Evolutionary conservation across 2,888 invertebrate species (phyloP), one percentile per base, ranked within the genome.

Genomic region (Odontocerum albicorne): DNA sequence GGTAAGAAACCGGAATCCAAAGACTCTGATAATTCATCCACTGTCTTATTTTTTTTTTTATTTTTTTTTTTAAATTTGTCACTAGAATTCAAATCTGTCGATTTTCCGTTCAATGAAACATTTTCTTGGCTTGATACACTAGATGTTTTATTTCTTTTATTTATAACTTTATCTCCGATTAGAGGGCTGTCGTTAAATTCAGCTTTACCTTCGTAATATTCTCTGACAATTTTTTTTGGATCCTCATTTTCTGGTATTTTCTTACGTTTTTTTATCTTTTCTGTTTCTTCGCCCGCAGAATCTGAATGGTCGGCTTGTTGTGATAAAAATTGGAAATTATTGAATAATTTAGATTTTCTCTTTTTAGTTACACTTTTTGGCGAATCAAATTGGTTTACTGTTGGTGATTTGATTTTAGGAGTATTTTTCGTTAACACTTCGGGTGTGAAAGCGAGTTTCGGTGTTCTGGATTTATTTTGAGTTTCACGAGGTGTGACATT

Each of bases 401-500:
- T 12, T 8, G 22, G 13, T 6, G 33, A 13, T n/a, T 40, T 44
- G 2, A 22, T 33, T 49, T 55, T 55, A 2, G 42, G 20, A 15
- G 43, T 21, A n/a, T 16, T 43, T 13, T 43, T 47, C 10, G 17
- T 12, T 4, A 22, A 4, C 15, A 33, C 13, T 49, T 54, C 57
- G 10, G 54, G 57, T n/a, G 57, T 57, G 17, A 57, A 57, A 2
- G 52, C 53, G 10, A 54, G 40, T 40, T 54, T 53, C 4, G 57
- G 57, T 19, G 57, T 57, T 39, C 46, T 42, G 2, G 39, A 16
- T 49, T 57, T 53, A 7, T 22, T 46, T 10, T 8, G 7, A 13
- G 17, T 49, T n/a, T 42, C 47, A 22, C 39, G 45, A 15, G 61
- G 60, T 32, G 60, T 60, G 4, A 55, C 49, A 31, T 76, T 75